phyloP scores from a whole-genome alignment of 2,888 invertebrate genomes.

The Chrysolina oricalcia region DNA sequence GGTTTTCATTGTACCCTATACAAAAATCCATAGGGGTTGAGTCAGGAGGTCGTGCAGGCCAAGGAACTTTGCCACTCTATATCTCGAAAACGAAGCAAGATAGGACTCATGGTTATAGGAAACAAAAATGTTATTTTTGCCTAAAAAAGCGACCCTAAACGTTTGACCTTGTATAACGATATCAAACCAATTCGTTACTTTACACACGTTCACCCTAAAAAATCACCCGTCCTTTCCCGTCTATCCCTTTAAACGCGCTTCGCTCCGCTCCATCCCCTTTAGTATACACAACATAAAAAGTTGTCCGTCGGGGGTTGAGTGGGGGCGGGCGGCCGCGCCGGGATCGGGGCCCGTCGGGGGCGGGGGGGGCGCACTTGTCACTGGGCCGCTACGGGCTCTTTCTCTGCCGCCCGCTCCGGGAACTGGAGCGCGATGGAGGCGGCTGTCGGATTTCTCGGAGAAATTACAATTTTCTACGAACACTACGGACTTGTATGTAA shows the following conservation, averaged over 20 bases:
- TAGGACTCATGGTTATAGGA: too few species aligned
- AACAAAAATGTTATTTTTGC: too few species aligned
- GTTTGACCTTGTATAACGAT: too few species aligned
- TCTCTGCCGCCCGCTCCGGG: conserved; percentile 25
- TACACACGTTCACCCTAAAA: not conserved
- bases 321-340: conserved; percentile 61
- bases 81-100: too few species aligned
- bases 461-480: conserved; percentile 7
- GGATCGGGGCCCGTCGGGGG: conserved; percentile 53
- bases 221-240: conserved; percentile 12
- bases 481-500: too few species aligned
- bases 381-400: conserved; percentile 60
- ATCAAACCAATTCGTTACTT: too few species aligned
- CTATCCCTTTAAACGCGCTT: conserved; percentile 57
- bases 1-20: too few species aligned
- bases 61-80: too few species aligned
- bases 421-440: conserved; percentile 18
- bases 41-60: too few species aligned
- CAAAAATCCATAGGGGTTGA: too few species aligned
- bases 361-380: conserved; percentile 66
- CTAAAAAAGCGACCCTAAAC: too few species aligned
- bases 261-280: conserved; percentile 65
- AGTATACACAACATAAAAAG: conserved; percentile 71
- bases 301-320: conserved; percentile 68
- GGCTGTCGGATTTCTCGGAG: not conserved